phyloP scores from a whole-genome alignment of 2,888 invertebrate species.

The Ecliptopera silaceata region DNA sequence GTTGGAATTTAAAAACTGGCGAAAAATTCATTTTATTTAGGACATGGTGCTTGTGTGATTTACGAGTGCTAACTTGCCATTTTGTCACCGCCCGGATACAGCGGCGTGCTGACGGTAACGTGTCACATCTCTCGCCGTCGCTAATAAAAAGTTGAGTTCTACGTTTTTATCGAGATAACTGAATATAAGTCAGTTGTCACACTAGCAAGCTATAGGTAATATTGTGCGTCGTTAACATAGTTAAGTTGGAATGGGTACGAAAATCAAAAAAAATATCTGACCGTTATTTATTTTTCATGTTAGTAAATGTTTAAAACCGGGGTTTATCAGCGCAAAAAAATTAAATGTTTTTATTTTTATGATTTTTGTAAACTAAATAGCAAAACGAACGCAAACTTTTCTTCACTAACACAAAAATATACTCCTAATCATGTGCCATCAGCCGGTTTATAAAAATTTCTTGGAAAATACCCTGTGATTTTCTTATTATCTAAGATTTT shows the following conservation, averaged over 20 bases:
- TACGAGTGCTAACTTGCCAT: conserved; percentile 19
- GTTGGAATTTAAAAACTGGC: not conserved
- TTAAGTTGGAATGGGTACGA: not conserved
- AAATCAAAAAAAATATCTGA: no score
- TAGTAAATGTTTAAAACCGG: no score
- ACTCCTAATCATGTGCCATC: conserved; percentile 26
- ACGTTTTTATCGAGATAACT: not conserved
- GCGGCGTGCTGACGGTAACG: conserved; percentile 20
- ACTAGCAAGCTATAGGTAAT: no score
- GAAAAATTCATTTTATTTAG: conserved; percentile 13
- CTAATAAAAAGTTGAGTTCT: conserved; percentile 8
- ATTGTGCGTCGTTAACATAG: no score
- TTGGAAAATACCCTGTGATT: conserved; percentile 40
- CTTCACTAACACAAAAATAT: conserved; percentile 15
- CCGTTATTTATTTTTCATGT: no score
- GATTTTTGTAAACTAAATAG: no score
- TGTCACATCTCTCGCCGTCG: conserved; percentile 24
- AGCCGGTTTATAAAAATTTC: conserved; percentile 32
- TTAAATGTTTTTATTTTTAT: no score
- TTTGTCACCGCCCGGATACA: conserved; percentile 9
- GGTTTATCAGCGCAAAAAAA: no score
- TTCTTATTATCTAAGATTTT: conserved; percentile 55
- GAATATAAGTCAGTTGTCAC: no score
- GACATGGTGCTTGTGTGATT: conserved; percentile 12
- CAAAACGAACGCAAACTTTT: conserved; percentile 12